Evolutionary conservation across 2,797 vertebrate species (phyloP).

Genomic region (Phrynocephalus guinanensis): DNA sequence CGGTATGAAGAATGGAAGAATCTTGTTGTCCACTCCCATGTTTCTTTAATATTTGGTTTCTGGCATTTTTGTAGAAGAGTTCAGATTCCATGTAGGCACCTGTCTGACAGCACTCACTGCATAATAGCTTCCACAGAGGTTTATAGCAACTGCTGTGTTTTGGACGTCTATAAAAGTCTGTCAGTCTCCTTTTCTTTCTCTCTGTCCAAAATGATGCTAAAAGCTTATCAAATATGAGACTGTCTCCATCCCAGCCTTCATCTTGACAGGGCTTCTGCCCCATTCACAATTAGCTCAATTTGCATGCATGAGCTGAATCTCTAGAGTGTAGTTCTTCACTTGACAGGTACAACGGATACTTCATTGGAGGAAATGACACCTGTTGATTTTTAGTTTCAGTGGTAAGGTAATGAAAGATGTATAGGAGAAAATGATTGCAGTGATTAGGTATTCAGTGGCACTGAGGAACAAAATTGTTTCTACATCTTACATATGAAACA

Average conservation of each 20-base stretch:
- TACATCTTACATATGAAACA: too few relatives aligned
- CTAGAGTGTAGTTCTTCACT: not conserved
- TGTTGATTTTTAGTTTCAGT: too few relatives aligned
- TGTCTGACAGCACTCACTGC: not conserved
- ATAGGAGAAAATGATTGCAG: not conserved
- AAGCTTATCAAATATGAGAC: not conserved
- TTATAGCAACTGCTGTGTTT: slow-evolving; percentile 4
- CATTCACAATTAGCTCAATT: not conserved
- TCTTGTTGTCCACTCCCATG: not conserved
- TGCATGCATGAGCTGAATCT: not conserved
- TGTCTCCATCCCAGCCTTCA: not conserved
- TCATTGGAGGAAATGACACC: too few relatives aligned
- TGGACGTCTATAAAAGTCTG: not conserved
- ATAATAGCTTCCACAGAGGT: not conserved
- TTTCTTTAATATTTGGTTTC: not conserved
- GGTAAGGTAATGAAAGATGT: too few relatives aligned
- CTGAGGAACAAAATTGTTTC: not conserved
- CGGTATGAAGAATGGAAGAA: not conserved
- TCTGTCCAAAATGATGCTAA: not conserved
- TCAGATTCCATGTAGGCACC: not conserved
- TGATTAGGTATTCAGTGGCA: not conserved
- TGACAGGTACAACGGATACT: not conserved
- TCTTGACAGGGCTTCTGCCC: not conserved
- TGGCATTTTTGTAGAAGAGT: not conserved
- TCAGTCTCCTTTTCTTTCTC: not conserved